Evolutionary conservation across 2,797 vertebrate species (phyloP).

Genomic region (Chlorospingus flavigularis): DNA sequence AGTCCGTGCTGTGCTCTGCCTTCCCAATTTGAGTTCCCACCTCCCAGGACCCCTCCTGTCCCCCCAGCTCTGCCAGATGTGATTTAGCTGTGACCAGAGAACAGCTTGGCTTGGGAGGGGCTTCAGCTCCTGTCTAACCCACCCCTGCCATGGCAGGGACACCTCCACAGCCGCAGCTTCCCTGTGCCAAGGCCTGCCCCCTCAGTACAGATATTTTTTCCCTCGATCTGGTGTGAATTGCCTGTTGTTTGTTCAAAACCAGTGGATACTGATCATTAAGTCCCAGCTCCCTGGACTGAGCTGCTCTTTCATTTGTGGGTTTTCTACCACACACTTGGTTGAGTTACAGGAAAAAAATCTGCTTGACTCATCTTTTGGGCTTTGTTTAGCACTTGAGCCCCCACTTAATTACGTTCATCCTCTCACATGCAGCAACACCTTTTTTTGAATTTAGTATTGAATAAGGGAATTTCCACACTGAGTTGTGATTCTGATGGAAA

Average conservation of each 20-base stretch:
- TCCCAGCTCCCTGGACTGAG: not conserved
- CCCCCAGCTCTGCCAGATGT: not conserved
- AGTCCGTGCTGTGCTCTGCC: not conserved
- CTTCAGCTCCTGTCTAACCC: not conserved
- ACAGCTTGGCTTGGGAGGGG: not conserved
- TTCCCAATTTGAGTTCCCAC: accelerated
- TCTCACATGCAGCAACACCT: not conserved
- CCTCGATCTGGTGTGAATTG: accelerated
- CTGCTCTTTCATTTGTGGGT: not conserved
- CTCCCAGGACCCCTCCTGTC: not conserved
- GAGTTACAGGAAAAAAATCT: not conserved
- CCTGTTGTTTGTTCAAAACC: too few relatives aligned
- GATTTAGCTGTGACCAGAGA: not conserved
- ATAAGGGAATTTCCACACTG: not conserved
- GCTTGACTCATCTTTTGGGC: not conserved
- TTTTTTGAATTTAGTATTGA: not conserved
- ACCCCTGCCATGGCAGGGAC: not conserved
- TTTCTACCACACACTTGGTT: not conserved
- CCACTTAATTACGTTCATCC: not conserved
- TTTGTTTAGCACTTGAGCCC: not conserved
- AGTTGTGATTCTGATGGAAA: not conserved
- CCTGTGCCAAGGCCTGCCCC: not conserved
- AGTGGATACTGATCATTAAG: too few relatives aligned
- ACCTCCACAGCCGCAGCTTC: not conserved
- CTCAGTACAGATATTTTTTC: not conserved